Conservation (phyloP, 2,888 invertebrate genomes). For the Drosophila merina region DNA sequence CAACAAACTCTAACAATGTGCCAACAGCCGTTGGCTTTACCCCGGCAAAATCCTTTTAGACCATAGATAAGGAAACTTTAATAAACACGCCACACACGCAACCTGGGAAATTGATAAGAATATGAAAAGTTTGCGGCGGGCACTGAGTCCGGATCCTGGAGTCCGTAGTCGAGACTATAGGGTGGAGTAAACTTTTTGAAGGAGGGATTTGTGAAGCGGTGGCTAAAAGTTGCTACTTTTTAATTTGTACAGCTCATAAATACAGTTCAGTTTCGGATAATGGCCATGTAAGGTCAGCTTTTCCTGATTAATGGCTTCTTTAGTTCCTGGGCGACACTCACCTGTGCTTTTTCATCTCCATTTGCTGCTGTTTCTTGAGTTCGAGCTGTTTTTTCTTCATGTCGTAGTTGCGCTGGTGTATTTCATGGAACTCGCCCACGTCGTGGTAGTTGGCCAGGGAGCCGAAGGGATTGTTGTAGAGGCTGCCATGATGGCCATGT, state of each 20-base stretch:
- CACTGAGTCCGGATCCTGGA: conserved; percentile 52
- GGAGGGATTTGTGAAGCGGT: conserved; percentile 34
- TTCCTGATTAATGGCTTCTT: conserved; percentile 51
- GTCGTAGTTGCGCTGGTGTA: conserved; percentile 82
- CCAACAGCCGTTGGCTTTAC: conserved; percentile 58
- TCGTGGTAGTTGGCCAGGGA: conserved; percentile 82
- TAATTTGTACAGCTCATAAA: conserved; percentile 70
- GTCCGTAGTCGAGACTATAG: background rate
- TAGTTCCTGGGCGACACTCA: conserved; percentile 55
- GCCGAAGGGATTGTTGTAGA: conserved; percentile 82
- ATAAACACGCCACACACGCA: conserved; percentile 78
- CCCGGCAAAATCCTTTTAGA: conserved; percentile 70
- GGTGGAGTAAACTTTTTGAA: conserved; percentile 43
- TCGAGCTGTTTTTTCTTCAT: conserved; percentile 83
- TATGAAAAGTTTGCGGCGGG: conserved; percentile 71
- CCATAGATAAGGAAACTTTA: conserved; percentile 75
- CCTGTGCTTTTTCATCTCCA: conserved; percentile 83
- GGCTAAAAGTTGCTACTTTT: conserved; percentile 62
- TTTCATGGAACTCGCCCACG: conserved; percentile 80
- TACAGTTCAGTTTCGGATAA: conserved; percentile 47
- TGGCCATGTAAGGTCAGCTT: conserved; percentile 18
- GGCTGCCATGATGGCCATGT: conserved; percentile 78
- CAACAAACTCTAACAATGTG: conserved; percentile 66
- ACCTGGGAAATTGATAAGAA: conserved; percentile 75
- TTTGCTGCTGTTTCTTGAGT: conserved; percentile 68